A percentile compares a stretch with the other conserved stretches of the same genome.
These are phyloP conservation scores for Huso huso DNA, from an alignment of 2,797 vertebrate species.

Conservation along the genomic window DNA sequence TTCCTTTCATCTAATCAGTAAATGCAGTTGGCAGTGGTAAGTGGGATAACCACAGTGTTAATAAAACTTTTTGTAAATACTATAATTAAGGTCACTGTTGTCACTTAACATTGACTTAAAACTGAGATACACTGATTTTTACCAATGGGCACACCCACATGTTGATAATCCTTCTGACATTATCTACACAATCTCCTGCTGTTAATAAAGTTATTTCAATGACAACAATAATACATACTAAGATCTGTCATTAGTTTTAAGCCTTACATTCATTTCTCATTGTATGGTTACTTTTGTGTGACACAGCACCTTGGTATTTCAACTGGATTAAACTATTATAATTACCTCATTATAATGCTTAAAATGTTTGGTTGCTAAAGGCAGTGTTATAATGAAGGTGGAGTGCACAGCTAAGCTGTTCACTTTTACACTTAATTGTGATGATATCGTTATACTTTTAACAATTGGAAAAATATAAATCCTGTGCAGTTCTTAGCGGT, in stretches of 20 bases:
- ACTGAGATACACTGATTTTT: not conserved
- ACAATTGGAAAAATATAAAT: not conserved
- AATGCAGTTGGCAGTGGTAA: constrained; percentile 34
- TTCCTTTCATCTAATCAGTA: constrained; percentile 36
- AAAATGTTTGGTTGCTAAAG: constrained; percentile 1
- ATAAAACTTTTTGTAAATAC: constrained; percentile 8
- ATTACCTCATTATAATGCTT: constrained; percentile 3
- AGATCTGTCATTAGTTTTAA: not conserved
- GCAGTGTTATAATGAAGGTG: constrained; percentile 1
- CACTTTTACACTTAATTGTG: constrained; percentile 5
- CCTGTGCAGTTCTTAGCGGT: not conserved
- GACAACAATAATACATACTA: not conserved
- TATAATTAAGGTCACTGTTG: not conserved
- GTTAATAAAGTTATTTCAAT: constrained; percentile 2
- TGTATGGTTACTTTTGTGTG: not conserved
- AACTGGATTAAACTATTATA: constrained; percentile 4
- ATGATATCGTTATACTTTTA: constrained; percentile 2
- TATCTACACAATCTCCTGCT: not conserved
- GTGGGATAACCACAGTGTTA: constrained; percentile 24
- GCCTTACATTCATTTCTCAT: constrained; percentile 6
- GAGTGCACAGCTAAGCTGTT: not conserved
- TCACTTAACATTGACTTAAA: constrained; percentile 4
- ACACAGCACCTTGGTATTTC: not conserved
- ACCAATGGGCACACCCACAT: not conserved
- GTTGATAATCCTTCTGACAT: not conserved